A percentile compares a stretch with the other conserved stretches of the same genome.
These are phyloP conservation scores for Origma solitaria DNA, from an alignment of 2,113 vertebrate genomes.

Conservation along the genomic window DNA sequence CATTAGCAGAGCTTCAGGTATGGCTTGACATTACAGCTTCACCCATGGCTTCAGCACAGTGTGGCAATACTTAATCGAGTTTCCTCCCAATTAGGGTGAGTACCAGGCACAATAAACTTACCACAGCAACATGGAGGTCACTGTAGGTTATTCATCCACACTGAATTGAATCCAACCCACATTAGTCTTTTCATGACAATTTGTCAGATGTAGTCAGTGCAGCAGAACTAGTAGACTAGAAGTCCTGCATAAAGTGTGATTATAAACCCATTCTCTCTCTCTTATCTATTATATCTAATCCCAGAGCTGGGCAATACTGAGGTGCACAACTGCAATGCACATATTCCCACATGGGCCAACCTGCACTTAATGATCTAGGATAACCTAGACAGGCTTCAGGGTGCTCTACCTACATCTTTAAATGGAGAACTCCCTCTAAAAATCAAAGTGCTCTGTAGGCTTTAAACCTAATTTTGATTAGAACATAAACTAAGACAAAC, in stretches of 20 bases:
- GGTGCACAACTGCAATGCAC: rapidly evolving
- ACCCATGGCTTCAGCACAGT: background rate
- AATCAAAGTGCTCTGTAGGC: background rate
- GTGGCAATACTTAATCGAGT: background rate
- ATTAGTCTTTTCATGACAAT: background rate
- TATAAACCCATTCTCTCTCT: background rate
- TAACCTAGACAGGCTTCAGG: background rate
- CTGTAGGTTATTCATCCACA: background rate
- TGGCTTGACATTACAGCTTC: background rate
- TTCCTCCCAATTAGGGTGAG: background rate
- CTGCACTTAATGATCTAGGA: background rate
- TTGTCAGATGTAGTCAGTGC: background rate
- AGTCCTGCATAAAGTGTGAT: background rate
- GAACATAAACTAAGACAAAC: background rate
- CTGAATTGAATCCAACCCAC: background rate
- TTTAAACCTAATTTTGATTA: background rate
- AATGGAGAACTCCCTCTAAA: background rate
- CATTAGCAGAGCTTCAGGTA: background rate
- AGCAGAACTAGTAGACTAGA: background rate
- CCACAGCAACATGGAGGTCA: background rate
- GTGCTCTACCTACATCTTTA: background rate
- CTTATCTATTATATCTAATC: background rate
- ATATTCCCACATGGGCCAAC: rapidly evolving
- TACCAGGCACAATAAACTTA: background rate
- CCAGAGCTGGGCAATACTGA: background rate